Evolutionary conservation across 2,113 vertebrate genomes (phyloP).

Genomic region (Nyctibius bracteatus): DNA sequence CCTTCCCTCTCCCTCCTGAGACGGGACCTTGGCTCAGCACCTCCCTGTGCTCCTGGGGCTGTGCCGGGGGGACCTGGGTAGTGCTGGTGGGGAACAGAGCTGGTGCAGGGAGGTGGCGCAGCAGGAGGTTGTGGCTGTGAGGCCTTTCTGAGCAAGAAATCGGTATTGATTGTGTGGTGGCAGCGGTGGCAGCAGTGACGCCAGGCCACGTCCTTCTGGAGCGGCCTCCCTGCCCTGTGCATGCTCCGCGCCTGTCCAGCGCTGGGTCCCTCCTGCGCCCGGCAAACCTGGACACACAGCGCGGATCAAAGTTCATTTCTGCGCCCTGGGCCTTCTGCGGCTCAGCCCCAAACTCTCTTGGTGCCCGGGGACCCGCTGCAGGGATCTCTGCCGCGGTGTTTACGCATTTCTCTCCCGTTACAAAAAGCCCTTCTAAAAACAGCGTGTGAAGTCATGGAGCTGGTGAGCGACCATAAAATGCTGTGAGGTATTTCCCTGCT

Average conservation of each 20-base stretch:
- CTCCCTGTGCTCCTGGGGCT: background rate
- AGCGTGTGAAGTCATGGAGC: background rate
- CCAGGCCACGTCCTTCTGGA: background rate
- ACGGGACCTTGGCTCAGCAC: background rate
- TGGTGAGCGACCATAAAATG: background rate
- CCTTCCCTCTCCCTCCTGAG: background rate
- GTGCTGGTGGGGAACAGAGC: background rate
- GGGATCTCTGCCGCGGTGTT: background rate
- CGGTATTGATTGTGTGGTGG: background rate
- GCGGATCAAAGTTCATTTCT: background rate
- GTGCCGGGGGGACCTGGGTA: background rate
- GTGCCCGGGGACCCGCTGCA: background rate
- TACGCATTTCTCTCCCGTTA: background rate
- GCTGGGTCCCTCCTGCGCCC: background rate
- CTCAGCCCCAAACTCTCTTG: accelerated
- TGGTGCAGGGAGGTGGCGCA: background rate
- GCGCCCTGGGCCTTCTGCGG: background rate
- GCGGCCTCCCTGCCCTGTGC: accelerated
- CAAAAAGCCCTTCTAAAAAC: background rate
- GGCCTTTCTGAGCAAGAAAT: background rate
- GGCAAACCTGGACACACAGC: background rate
- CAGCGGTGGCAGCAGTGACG: background rate
- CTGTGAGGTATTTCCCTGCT: background rate
- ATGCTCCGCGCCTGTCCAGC: background rate
- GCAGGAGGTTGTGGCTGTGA: background rate